These are phyloP conservation scores for Plestiodon gilberti DNA, from an alignment of 2,113 vertebrate species.

Conservation along the genomic window DNA sequence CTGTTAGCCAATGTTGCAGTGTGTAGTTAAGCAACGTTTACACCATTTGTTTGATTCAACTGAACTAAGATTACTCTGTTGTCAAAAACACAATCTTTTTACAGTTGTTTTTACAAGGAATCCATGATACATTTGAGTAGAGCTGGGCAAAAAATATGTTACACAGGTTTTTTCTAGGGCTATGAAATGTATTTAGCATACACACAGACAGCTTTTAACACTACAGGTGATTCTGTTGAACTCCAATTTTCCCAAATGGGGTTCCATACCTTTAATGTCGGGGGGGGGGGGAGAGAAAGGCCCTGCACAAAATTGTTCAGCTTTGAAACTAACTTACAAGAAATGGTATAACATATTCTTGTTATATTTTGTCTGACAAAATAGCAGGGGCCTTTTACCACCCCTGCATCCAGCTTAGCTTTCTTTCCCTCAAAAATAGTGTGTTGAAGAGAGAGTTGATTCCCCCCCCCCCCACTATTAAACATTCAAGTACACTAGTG, in stretches of 20 bases:
- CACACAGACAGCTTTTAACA: background rate
- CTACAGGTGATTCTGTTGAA: background rate
- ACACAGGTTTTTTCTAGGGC: slow-evolving; percentile 13
- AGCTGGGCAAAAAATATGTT: slow-evolving; percentile 28
- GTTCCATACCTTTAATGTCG: slow-evolving; percentile 14
- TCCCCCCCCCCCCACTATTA: too few relatives aligned
- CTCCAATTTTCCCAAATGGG: background rate
- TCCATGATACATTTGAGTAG: background rate
- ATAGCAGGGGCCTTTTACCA: slow-evolving; percentile 66
- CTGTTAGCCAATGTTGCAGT: slow-evolving; percentile 34
- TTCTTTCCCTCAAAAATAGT: slow-evolving; percentile 64
- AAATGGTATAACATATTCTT: slow-evolving; percentile 27
- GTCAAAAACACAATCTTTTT: slow-evolving; percentile 11
- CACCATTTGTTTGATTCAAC: slow-evolving; percentile 23
- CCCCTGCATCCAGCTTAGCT: slow-evolving; percentile 42
- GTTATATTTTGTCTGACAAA: slow-evolving; percentile 70
- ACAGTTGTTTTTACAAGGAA: background rate
- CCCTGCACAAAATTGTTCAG: slow-evolving; percentile 25
- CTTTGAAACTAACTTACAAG: slow-evolving; percentile 4
- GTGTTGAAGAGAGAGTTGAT: slow-evolving; percentile 56
- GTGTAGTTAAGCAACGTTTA: slow-evolving; percentile 10
- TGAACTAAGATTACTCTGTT: slow-evolving; percentile 2
- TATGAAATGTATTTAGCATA: background rate
- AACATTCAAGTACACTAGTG: slow-evolving; percentile 80
- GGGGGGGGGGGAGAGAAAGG: slow-evolving; percentile 48